Base-by-base conservation (phyloP, 1,140 invertebrate genomes). In the Pantala flavescens region DNA sequence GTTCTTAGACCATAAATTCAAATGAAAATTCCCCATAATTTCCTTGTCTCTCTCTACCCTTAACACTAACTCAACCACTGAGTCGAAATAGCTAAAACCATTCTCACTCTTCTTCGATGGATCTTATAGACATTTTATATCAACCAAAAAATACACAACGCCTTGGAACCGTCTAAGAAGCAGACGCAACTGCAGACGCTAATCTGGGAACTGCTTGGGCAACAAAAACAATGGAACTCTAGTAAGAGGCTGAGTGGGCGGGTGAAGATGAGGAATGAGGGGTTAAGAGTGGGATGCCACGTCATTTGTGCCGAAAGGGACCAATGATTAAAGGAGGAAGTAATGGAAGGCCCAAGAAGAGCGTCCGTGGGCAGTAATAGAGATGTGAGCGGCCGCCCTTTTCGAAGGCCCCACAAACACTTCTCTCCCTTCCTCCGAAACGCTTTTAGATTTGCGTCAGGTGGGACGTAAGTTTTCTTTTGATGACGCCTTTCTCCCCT, bases 261-360 rank as follows among this genome's bases (percentile, higher is more conserved):
- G n/a, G 49, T 7, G 49, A 21, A 63, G 49, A 21, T 21, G 49
- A 21, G 14, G 49, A 63, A 63, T 21, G 49, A 9, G 28, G 9
- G 28, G 28, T 36, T 36, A 36, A 36, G 49, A 63, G 49, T 7
- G 49, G 14, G 49, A 63, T 63, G 49, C n/a, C n/a, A 16, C 49
- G 49, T 21, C n/a, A 21, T 14, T 63, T 63, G 49, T 63, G 49
- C 49, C 49, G 28, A 36, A 36, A 36, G 28, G 28, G 9, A 36
- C 49, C 49, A 21, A 63, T 63, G 49, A 63, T 63, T 63, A 63
- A 63, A 63, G 49, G 49, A 63, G 49, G 49, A 63, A 12, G 49
- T 16, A 63, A 21, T 19, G 49, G n/a, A 63, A 12, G n/a, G 49
- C 3, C 49, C 49, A 36, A 36, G 28, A 36, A 36, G 49, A 63